Conservation (phyloP, 2,888 invertebrate species). For the Apotomis capreana region DNA sequence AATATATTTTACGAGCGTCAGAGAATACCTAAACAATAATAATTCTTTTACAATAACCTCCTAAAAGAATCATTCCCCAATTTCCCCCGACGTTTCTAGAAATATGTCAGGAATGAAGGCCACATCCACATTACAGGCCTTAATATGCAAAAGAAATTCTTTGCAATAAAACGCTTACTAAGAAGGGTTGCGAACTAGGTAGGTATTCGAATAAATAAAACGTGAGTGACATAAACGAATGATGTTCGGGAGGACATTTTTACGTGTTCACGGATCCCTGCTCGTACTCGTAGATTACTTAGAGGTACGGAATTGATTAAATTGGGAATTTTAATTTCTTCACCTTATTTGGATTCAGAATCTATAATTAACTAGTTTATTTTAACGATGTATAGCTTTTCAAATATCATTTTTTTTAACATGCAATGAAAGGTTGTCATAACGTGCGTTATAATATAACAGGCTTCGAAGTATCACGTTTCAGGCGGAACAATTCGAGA, state of each 20-base stretch:
- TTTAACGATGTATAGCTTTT: no score
- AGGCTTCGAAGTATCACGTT: no score
- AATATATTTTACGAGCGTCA: neutral
- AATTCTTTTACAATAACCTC: neutral
- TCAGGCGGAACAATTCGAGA: no score
- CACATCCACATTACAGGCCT: conserved; percentile 9
- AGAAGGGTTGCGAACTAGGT: conserved; percentile 5
- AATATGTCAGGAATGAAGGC: neutral
- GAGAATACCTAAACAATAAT: neutral
- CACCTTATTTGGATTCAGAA: no score
- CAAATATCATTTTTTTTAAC: no score
- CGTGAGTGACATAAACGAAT: conserved; percentile 32
- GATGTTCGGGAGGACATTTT: neutral
- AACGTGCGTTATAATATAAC: no score
- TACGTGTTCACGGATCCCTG: neutral
- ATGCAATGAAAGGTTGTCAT: no score
- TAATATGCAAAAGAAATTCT: conserved; percentile 23
- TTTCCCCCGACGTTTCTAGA: neutral
- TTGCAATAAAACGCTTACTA: conserved; percentile 22
- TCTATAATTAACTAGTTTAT: no score
- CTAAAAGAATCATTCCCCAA: neutral
- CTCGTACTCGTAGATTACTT: no score
- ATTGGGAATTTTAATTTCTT: no score
- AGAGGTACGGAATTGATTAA: no score
- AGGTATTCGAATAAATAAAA: conserved; percentile 29